phyloP scores from a whole-genome alignment of 2,888 invertebrate species.

The Yponomeuta plumbellus region DNA sequence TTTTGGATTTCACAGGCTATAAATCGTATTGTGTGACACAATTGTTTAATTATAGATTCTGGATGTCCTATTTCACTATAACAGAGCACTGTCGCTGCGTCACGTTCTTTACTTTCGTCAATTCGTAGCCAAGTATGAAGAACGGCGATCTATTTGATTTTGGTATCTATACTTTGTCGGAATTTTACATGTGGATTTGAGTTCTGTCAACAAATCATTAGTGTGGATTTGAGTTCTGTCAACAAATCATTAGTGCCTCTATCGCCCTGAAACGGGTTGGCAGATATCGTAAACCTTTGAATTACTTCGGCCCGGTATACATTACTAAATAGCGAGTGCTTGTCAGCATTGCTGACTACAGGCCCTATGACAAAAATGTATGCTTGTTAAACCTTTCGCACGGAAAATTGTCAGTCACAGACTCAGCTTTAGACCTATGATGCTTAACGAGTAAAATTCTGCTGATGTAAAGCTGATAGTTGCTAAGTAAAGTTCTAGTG shows the following conservation, averaged over 20 bases:
- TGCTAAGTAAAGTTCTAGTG: no score
- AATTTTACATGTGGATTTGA: neutral
- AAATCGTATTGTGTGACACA: slow-evolving; percentile 50
- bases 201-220: neutral
- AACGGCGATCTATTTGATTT: slow-evolving; percentile 30
- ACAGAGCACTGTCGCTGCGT: slow-evolving; percentile 29
- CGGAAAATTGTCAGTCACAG: no score
- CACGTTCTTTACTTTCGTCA: slow-evolving; percentile 33
- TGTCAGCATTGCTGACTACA: no score
- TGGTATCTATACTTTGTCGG: slow-evolving; percentile 25
- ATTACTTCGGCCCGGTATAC: neutral
- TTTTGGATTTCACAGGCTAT: slow-evolving; percentile 49
- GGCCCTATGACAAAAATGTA: no score
- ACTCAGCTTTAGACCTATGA: no score
- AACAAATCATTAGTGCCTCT: neutral
- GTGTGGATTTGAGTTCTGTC: neutral
- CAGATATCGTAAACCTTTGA: neutral
- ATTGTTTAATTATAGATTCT: slow-evolving; percentile 67
- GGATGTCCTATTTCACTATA: slow-evolving; percentile 45
- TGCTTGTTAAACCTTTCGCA: no score
- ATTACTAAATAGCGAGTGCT: no score
- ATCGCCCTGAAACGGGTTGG: neutral
- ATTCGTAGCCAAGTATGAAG: slow-evolving; percentile 28
- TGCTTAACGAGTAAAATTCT: no score
- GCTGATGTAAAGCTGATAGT: no score